These are phyloP conservation scores for Mallotus villosus DNA, from an alignment of 2,797 vertebrate species.

Conservation along the genomic window DNA sequence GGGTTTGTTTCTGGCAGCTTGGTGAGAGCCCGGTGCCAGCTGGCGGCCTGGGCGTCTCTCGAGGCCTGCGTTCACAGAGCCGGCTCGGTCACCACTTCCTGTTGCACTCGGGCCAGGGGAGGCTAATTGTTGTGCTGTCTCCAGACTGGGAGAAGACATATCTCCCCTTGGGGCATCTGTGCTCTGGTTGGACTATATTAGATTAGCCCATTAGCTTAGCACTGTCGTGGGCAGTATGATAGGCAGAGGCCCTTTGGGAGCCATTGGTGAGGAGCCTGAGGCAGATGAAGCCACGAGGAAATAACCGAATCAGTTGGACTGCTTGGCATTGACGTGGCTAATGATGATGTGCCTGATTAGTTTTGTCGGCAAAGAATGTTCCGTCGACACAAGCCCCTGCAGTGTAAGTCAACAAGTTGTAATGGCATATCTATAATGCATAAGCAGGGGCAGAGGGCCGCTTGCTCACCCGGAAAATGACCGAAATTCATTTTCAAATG, in stretches of 20 bases:
- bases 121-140: conserved; percentile 44
- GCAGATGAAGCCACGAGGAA: conserved; percentile 23
- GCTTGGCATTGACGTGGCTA: conserved; percentile 35
- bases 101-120: conserved; percentile 19
- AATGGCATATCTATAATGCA: conserved; percentile 62
- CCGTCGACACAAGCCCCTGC: conserved; percentile 34
- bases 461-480: conserved; percentile 34
- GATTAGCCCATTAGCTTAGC: conserved; percentile 45
- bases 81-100: conserved; percentile 48
- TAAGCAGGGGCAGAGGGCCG: conserved; percentile 26
- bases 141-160: conserved; percentile 26
- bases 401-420: conserved; percentile 60
- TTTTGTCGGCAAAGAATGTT: conserved; percentile 46
- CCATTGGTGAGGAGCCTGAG: conserved; percentile 45
- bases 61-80: conserved; percentile 40
- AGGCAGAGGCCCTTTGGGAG: conserved; percentile 18
- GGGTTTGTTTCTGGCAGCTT: conserved; percentile 31
- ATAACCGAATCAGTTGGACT: conserved; percentile 53
- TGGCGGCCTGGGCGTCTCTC: conserved; percentile 36
- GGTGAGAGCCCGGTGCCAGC: conserved; percentile 54
- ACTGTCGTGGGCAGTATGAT: conserved; percentile 27
- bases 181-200: conserved; percentile 28
- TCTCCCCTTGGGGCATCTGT: conserved; percentile 28
- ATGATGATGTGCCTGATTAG: conserved; percentile 56
- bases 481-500: conserved; percentile 37